Base-by-base conservation (phyloP, 2,888 invertebrate species). In the Drosophila falleni region DNA sequence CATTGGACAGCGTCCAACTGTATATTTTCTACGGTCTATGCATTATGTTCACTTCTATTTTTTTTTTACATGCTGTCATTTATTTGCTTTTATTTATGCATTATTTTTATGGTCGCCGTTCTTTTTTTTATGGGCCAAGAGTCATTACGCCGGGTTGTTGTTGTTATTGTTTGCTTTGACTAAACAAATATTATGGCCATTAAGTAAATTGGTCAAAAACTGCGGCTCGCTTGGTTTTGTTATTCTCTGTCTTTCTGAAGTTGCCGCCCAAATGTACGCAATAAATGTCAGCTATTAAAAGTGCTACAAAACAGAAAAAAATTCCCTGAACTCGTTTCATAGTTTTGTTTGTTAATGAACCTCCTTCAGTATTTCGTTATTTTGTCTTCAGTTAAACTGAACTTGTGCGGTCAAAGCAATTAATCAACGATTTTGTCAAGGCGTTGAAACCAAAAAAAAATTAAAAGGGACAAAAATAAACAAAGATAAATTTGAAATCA, bases 161-260 rank as follows among this genome's bases (percentile, higher is more conserved):
- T 61, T 73, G 55, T 59, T 80, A 63, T 59, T 81, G 67, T 81
- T 87, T 85, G 83, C 81, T 72, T 83, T 81, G 86, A 88, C 87
- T 86, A 88, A 86, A 86, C 88, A 88, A 86, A 86, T 88, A 88
- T 86, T 86, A 81, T 83, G 83, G 83, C 88, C 85, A 86, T 86
- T 86, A 86, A 86, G 72, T 79, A 88, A 86, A 86, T 86, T 86
- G 85, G 81, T 86, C 82, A 79, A 76, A 79, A 78, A 78, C 65
- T 78, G 71, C 56, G 49, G 58, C 58, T 35, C 42, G 61, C 46
- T 64, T 76, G 60, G 72, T 77, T 58, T 77, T 77, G 69, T 69
- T 76, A 44, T 69, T 62, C 49, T 56, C 44, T 46, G 29, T 29
- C 16, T 35, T 39, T 35, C 54, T 41, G 49, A 61, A 65, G 46